A percentile compares a stretch with the other conserved stretches of the same genome.
These are phyloP conservation scores for Micromussa lordhowensis DNA, from an alignment of 92 coral and sea anemone genomes.

Conservation along the genomic window DNA sequence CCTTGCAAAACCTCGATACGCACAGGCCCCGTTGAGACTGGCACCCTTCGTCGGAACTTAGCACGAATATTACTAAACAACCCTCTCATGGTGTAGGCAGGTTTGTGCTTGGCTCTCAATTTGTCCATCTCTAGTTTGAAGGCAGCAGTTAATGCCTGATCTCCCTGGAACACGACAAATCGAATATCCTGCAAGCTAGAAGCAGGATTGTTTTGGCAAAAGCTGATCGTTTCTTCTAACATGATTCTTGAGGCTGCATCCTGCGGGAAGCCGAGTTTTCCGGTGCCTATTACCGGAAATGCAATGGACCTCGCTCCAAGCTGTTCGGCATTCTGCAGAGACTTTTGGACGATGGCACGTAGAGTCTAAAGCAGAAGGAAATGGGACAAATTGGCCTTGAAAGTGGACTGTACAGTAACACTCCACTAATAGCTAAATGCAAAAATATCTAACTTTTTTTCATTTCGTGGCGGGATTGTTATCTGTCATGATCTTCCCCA, in stretches of 20 bases:
- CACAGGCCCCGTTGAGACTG: not conserved
- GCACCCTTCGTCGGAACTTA: not conserved
- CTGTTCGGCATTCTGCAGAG: conserved; percentile 58
- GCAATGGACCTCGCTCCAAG: conserved; percentile 61
- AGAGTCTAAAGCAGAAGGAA: conserved; percentile 37
- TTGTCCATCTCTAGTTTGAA: conserved; percentile 68
- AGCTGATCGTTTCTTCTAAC: conserved; percentile 67
- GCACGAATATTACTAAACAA: not conserved
- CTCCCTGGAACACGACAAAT: conserved; percentile 81
- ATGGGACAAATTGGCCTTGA: not conserved
- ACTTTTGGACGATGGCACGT: conserved; percentile 59
- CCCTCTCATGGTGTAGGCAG: not conserved
- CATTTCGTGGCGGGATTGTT: no score
- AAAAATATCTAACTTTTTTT: no score
- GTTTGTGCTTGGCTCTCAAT: not conserved
- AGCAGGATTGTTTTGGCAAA: conserved; percentile 37
- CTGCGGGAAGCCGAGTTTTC: conserved; percentile 71
- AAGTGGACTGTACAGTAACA: no score
- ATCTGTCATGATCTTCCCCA: no score
- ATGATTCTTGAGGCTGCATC: conserved; percentile 66
- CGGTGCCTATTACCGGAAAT: conserved; percentile 88
- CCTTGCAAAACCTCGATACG: conserved; percentile 39
- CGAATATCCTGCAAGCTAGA: conserved; percentile 70
- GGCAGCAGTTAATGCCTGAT: conserved; percentile 59
- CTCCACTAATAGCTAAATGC: no score